Conservation (phyloP, 2,888 invertebrate species). For the Desoria tigrina region DNA sequence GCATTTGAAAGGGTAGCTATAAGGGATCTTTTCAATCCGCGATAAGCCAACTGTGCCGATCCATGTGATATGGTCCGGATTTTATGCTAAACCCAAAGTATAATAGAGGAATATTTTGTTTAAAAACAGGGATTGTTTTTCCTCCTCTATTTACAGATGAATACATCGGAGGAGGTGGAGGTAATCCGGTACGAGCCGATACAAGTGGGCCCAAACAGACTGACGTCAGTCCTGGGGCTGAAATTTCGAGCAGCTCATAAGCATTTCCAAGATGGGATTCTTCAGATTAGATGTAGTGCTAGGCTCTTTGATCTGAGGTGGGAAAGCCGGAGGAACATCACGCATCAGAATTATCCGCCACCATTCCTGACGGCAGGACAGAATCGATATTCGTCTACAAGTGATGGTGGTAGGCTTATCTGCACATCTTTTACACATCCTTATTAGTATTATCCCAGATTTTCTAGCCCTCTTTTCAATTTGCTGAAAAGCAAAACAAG, state of each 20-base stretch:
- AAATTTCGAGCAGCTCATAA: constrained; percentile 37
- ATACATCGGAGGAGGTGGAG: constrained; percentile 34
- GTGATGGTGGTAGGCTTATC: constrained; percentile 12
- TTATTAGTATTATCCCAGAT: too few relatives aligned
- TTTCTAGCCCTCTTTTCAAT: too few relatives aligned
- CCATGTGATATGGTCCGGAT: too few relatives aligned
- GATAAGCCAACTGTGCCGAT: too few relatives aligned
- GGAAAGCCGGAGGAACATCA: constrained; percentile 37
- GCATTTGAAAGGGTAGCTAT: too few relatives aligned
- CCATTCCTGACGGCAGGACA: constrained; percentile 37
- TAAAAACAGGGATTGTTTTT: too few relatives aligned
- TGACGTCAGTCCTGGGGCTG: constrained; percentile 37
- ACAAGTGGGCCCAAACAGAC: constrained; percentile 16
- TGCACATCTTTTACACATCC: too few relatives aligned
- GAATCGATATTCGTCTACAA: constrained; percentile 41
- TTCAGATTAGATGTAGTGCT: constrained; percentile 38
- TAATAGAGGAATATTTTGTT: too few relatives aligned
- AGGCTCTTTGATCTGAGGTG: constrained; percentile 37
- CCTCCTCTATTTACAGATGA: constrained; percentile 35
- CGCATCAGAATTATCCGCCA: constrained; percentile 34
- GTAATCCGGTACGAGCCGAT: constrained; percentile 34
- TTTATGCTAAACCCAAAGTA: too few relatives aligned
- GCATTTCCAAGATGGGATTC: constrained; percentile 29
- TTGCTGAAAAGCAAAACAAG: too few relatives aligned
- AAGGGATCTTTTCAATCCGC: too few relatives aligned